Evolutionary conservation across 1,140 invertebrate species (phyloP), one percentile per base, ranked within the genome.

Genomic region (Penaeus vannamei): DNA sequence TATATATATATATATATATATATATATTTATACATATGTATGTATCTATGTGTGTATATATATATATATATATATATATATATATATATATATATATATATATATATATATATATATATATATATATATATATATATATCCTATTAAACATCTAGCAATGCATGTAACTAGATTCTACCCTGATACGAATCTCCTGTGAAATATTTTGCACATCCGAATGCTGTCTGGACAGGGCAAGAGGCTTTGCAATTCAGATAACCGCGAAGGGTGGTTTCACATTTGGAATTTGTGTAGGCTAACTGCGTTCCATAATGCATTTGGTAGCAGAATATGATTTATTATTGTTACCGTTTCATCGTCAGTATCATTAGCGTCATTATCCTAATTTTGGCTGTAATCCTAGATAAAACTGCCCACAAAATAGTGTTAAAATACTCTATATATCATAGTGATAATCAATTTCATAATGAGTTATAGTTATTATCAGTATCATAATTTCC

Each of bases 51-150:
- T n/a, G 1, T 10, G 14, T 10, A 53, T 12, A 53, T 12, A 53
- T 12, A 53, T 10, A 53, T 53, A 76, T n/a, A 76, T 76, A 76
- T 76, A 29, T 29, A 76, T 76, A 76, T 76, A 76, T 26, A 76
- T 26, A 76, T 76, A 26, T 5, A 76, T 76, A 76, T 76, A 76
- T 76, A 76, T 76, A 76, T 76, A 76, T 76, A 76, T 76, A 76
- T 76, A 76, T 76, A 76, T 76, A 76, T 76, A 76, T 76, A 76
- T 76, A 76, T 76, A 76, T 76, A 26, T 76, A 76, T 76, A 26
- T 76, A 76, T 76, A 76, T 76, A 76, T 76, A 76, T 76, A 76
- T 76, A 76, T 76, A 76, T 76, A 76, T 76, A 76, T 76, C 7
- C 5, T 29, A 76, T n/a, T 26, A 12, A 23, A 26, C 19, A 26